Evolutionary conservation across 2,888 invertebrate genomes (phyloP).

Genomic region (Tiphia femorata): DNA sequence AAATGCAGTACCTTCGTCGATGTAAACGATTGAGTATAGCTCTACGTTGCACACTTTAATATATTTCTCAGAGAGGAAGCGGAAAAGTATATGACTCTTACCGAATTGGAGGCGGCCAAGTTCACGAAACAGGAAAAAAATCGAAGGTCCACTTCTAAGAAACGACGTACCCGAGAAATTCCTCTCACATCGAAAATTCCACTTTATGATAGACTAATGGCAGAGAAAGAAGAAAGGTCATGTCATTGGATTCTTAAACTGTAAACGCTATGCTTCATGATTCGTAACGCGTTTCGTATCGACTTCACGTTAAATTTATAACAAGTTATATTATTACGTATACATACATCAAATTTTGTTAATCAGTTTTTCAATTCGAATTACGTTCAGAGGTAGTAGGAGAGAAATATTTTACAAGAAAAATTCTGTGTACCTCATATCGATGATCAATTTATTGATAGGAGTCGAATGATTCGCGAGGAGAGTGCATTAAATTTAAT

Average conservation of each 20-base stretch:
- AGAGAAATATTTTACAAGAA: too few relatives aligned
- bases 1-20: too few relatives aligned
- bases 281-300: too few relatives aligned
- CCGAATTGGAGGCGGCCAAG: slow-evolving; percentile 64
- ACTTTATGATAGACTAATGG: slow-evolving; percentile 79
- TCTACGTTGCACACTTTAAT: too few relatives aligned
- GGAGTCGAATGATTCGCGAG: slow-evolving; percentile 64
- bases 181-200: slow-evolving; percentile 81
- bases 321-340: too few relatives aligned
- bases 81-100: slow-evolving; percentile 71
- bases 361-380: background rate
- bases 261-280: too few relatives aligned
- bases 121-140: slow-evolving; percentile 38
- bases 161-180: slow-evolving; percentile 75
- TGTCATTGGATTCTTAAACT: background rate
- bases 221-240: slow-evolving; percentile 80
- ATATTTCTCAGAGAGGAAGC: slow-evolving; percentile 77
- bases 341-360: slow-evolving; percentile 2
- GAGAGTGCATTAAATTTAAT: slow-evolving; percentile 62
- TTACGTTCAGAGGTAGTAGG: too few relatives aligned
- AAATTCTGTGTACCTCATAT: background rate
- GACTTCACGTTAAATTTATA: too few relatives aligned
- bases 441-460: too few relatives aligned
- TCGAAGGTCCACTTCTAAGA: slow-evolving; percentile 66
- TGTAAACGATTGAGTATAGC: too few relatives aligned